Percentiles rank a stretch among this genome's conserved stretches.
These are phyloP conservation scores for Chesias legatella DNA, from an alignment of 2,888 invertebrate genomes.

Conservation along the genomic window DNA sequence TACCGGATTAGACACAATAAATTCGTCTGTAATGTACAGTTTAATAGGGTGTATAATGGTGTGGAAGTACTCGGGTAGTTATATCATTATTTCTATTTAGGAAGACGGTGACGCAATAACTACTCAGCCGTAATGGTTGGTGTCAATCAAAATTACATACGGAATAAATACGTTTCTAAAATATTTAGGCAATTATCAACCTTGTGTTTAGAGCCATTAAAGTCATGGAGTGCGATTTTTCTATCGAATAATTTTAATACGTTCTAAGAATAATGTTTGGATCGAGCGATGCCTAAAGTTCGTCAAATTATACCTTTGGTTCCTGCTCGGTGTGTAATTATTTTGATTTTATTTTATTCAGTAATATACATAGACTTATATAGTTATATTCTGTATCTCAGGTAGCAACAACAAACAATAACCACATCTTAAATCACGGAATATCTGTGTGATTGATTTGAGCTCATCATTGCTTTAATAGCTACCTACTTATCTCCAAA, in stretches of 20 bases:
- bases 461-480: no score
- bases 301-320: constrained; percentile 40
- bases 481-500: no score
- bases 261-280: constrained; percentile 61
- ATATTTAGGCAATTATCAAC: constrained; percentile 26
- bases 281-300: constrained; percentile 55
- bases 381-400: background rate
- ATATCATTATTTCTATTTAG: constrained; percentile 51
- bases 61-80: constrained; percentile 29
- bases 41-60: constrained; percentile 31
- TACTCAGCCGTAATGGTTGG: constrained; percentile 74
- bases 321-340: constrained; percentile 30
- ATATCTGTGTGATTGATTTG: no score
- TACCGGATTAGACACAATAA: constrained; percentile 10
- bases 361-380: constrained; percentile 3
- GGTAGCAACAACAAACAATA: background rate
- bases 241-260: constrained; percentile 30
- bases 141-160: constrained; percentile 79
- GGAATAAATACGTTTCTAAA: constrained; percentile 57
- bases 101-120: constrained; percentile 73
- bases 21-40: constrained; percentile 26
- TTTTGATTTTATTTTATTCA: constrained; percentile 23
- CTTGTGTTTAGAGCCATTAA: constrained; percentile 21
- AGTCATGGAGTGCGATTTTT: constrained; percentile 13
- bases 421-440: no score